Evolutionary conservation across 2,113 vertebrate genomes (phyloP), one percentile per base, ranked within the genome.

Genomic region (Dermatemys mawii): DNA sequence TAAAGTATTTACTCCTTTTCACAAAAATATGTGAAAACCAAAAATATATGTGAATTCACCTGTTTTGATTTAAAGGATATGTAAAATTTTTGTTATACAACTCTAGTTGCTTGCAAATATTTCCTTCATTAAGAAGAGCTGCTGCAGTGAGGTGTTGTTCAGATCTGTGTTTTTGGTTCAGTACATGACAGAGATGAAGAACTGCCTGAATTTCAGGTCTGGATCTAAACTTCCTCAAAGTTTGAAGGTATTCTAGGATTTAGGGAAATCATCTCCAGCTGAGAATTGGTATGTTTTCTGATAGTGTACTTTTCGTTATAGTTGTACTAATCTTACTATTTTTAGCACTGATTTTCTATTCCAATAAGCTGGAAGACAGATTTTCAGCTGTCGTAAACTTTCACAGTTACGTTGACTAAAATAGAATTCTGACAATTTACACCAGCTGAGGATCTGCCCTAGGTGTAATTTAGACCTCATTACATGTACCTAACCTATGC

Each of bases 371-470:
- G n/a, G 19, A 38, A 67, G n/a, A 41, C 8, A 38, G 32, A 51
- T 24, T 12, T 3, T 46, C n/a, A 49, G 3, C 22, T 10, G 29
- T 19, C 13, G 26, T 1, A n/a, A 85, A 75, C 63, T 57, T 11
- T 32, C 55, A 6, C 12, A 57, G 27, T 29, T 57, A 12, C 27
- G 32, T 32, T 29, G 27, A 57, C 55, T 57, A 32, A 13, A 57
- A 67, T 21, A 67, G 17, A n/a, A 6, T 17, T 67, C 11, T 49
- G 19, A 8, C 12, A 50, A 46, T 4, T 8, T 26, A 54, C 53
- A 81, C 44, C n/a, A 88, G 46, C 3, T 3, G 54, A 86, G n/a
- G 17, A 92, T 10, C 3, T 0, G 0, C 19, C 6, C 1, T 2
- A 35, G 7, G 14, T 7, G 35, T 54, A 55, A 60, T 70, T 49